Conservation (phyloP, 2,888 invertebrate genomes). For the Sussaba pulchella region DNA sequence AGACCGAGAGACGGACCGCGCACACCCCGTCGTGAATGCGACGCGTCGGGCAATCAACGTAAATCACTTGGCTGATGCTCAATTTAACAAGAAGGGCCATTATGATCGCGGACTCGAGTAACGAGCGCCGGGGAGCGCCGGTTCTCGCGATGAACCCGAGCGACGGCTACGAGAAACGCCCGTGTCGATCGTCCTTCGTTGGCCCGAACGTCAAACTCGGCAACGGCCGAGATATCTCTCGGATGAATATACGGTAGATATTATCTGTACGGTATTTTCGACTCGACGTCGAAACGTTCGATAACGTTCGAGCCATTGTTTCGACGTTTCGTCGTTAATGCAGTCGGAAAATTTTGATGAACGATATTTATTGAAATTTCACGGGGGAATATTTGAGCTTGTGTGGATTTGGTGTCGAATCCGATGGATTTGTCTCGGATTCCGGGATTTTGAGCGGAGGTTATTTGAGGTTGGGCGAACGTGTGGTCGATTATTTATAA, state of each 20-base stretch:
- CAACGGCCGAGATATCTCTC: background rate
- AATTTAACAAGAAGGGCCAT: conserved; percentile 84
- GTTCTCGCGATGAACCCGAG: conserved; percentile 38
- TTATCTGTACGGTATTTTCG: background rate
- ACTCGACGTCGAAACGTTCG: background rate
- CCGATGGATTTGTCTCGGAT: too few species aligned
- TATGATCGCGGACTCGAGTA: conserved; percentile 81
- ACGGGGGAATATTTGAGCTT: too few species aligned
- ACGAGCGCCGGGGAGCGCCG: conserved; percentile 73
- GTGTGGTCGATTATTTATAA: too few species aligned
- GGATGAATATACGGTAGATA: background rate
- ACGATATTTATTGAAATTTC: too few species aligned
- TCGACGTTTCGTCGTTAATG: too few species aligned
- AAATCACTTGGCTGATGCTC: conserved; percentile 84
- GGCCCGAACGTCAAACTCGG: conserved; percentile 41
- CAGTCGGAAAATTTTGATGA: too few species aligned
- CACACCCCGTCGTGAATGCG: conserved; percentile 69
- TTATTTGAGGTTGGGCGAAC: too few species aligned
- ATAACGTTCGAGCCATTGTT: too few species aligned
- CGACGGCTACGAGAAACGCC: conserved; percentile 54
- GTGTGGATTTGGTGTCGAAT: too few species aligned
- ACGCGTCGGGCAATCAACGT: conserved; percentile 83
- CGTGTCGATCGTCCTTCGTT: conserved; percentile 31
- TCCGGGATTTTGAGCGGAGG: too few species aligned
- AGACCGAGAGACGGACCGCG: background rate